Evolutionary conservation across 2,888 invertebrate genomes (phyloP), one percentile per base, ranked within the genome.

Genomic region (Cantharis rufa): DNA sequence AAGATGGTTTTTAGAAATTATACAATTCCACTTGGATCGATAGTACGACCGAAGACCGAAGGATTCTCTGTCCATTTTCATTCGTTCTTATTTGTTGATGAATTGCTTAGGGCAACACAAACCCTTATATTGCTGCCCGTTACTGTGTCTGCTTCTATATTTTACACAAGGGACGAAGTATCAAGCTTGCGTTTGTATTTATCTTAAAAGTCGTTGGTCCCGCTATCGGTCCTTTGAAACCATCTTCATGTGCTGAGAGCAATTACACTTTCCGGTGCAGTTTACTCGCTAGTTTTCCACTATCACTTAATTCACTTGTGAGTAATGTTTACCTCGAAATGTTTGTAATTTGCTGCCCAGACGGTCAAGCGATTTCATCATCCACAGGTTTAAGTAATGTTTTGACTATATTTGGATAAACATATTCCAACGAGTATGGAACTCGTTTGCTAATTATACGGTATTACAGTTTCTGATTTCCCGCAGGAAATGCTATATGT

Each of bases 391-490:
- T 66, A 66, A 66, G 24, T 18, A 21, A 18, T 66, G 21, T 66
- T 21, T 21, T n/a, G 70, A 72, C 71, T 68, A 66, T 63, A 76
- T 76, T 74, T 27, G 70, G 79, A 79, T 76, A 75, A 71, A 77
- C 70, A 74, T 75, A 72, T 48, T 64, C 63, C 73, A 27, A 63
- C 62, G 24, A 77, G 70, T 70, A 63, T 72, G 63, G 72, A 77
- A 79, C 72, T 80, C 79, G 76, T 78, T 75, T 79, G 78, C 80
- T 81, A 81, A 81, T 81, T 81, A 80, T 81, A 80, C 80, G 80
- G 80, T 79, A 78, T 80, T 80, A 80, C 75, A 80, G 80, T 79
- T 80, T 77, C 80, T 80, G 78, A 81, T 81, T 81, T 81, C 81
- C 81, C 81, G 69, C 71, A 73, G 81, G 81, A 81, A 71, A 77